Evolutionary conservation across 2,113 vertebrate species (phyloP).

Genomic region (Myotis brandtii): DNA sequence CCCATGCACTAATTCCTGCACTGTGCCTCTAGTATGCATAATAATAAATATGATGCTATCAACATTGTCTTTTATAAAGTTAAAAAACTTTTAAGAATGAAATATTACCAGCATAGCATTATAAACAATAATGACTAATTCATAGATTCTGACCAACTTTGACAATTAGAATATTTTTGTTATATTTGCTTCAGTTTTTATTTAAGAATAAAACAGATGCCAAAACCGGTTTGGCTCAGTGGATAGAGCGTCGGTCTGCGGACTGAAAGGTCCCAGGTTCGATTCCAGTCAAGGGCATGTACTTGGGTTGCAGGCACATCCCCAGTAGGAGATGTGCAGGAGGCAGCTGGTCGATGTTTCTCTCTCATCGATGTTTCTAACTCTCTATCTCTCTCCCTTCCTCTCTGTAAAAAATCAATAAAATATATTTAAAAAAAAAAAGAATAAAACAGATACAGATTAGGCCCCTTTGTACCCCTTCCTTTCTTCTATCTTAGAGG

Average conservation of each 20-base stretch:
- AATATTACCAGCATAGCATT: neutral
- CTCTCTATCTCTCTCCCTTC: no score
- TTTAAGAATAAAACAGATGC: conserved; percentile 25
- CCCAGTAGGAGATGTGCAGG: no score
- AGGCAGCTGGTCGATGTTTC: no score
- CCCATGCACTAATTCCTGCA: no score
- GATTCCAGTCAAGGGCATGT: no score
- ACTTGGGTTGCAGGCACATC: no score
- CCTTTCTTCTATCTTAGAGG: neutral
- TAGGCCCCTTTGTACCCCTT: neutral
- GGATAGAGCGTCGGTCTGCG: no score
- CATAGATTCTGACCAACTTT: neutral
- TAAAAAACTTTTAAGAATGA: neutral
- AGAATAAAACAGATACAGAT: neutral
- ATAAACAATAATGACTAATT: neutral
- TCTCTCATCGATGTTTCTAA: no score
- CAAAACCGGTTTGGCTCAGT: no score
- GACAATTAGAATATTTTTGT: neutral
- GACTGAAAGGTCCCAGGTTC: no score
- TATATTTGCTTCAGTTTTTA: neutral
- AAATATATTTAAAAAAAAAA: no score
- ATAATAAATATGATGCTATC: neutral
- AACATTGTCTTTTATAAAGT: neutral
- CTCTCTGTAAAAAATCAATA: no score
- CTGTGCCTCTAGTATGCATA: neutral